Evolutionary conservation across 2,888 invertebrate genomes (phyloP).

Genomic region (Philonicus albiceps): DNA sequence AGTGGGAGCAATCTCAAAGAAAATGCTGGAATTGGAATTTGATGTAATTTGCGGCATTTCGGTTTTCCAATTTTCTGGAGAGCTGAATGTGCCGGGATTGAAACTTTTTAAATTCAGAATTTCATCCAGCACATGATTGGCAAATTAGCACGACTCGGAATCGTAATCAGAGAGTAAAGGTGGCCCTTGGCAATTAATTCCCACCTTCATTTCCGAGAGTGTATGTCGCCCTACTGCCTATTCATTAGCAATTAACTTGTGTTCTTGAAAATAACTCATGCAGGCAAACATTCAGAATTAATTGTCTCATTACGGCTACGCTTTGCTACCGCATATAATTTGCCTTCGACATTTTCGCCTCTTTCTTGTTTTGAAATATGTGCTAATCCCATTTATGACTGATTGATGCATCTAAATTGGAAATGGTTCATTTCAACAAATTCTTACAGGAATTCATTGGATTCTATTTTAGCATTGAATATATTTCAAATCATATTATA

Average conservation of each 20-base stretch:
- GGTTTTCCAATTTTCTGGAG: neutral
- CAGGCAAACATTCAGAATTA: neutral
- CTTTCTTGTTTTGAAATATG: neutral
- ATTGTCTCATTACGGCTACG: neutral
- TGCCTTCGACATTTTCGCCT: neutral
- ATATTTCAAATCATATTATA: neutral
- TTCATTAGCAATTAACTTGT: neutral
- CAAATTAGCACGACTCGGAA: neutral
- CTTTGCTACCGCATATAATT: neutral
- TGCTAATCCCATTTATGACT: neutral
- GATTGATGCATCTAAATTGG: slow-evolving; percentile 23
- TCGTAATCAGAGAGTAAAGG: neutral
- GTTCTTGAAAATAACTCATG: neutral
- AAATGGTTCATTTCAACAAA: neutral
- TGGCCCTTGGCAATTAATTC: neutral
- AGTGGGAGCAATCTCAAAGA: too few relatives aligned
- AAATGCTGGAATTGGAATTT: neutral
- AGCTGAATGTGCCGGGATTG: neutral
- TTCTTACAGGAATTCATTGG: neutral
- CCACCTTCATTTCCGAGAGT: neutral
- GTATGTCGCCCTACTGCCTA: neutral
- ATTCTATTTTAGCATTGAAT: neutral
- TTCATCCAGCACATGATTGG: neutral
- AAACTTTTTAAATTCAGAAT: neutral
- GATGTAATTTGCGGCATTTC: neutral